Conservation (phyloP, 2,797 vertebrate genomes). For the Salmo trutta region DNA sequence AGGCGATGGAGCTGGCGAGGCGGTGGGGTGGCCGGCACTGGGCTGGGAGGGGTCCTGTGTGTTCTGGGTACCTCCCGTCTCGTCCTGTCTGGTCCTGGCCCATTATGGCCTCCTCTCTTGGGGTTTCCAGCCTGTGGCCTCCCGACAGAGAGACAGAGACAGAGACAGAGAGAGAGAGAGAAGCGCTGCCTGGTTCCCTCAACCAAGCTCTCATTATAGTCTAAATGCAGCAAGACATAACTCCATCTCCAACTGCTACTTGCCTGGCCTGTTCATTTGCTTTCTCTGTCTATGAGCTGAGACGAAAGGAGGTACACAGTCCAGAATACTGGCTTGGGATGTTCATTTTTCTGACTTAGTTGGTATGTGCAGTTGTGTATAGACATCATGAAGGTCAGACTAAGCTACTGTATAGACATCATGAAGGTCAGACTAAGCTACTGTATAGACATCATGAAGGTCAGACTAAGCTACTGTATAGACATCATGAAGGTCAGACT, state of each 20-base stretch:
- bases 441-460: too few species aligned
- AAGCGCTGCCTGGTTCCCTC: constrained; percentile 64
- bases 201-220: constrained; percentile 80
- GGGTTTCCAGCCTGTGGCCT: constrained; percentile 73
- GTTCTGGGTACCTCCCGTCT: constrained; percentile 71
- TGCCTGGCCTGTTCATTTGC: constrained; percentile 33
- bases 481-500: too few species aligned
- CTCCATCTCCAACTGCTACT: constrained; percentile 42
- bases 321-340: background rate
- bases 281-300: background rate
- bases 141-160: too few species aligned
- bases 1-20: background rate
- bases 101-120: constrained; percentile 74
- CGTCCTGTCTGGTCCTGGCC: constrained; percentile 64
- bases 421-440: too few species aligned
- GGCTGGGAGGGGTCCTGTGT: constrained; percentile 65
- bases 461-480: too few species aligned
- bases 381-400: too few species aligned
- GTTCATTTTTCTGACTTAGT: too few species aligned
- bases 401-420: too few species aligned
- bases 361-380: background rate
- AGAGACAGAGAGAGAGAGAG: constrained; percentile 4
- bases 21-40: background rate
- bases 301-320: background rate
- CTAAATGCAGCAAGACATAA: constrained; percentile 74